A percentile compares a stretch with the other conserved stretches of the same genome.
These are phyloP conservation scores for Drosophila planitibia DNA, from an alignment of 2,888 invertebrate genomes.

Conservation along the genomic window DNA sequence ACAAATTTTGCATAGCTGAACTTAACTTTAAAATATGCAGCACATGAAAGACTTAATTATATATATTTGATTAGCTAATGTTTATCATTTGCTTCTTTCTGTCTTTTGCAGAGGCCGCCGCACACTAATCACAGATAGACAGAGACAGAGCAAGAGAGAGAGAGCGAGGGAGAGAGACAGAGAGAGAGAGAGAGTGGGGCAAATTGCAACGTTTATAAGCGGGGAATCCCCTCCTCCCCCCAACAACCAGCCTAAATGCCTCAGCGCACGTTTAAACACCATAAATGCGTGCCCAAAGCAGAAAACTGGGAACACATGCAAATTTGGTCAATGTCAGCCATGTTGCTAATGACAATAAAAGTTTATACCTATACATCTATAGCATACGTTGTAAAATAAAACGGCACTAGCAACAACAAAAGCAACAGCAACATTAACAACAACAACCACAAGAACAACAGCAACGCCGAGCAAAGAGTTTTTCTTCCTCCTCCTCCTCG, in stretches of 20 bases:
- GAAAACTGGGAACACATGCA: constrained; percentile 79
- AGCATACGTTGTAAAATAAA: constrained; percentile 84
- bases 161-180: not conserved
- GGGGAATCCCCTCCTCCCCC: constrained; percentile 14
- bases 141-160: not conserved
- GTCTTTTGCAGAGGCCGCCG: constrained; percentile 38
- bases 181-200: constrained; percentile 2
- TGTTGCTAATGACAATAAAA: constrained; percentile 74
- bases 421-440: constrained; percentile 3
- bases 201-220: constrained; percentile 10
- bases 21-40: constrained; percentile 7
- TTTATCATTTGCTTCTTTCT: constrained; percentile 1
- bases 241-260: constrained; percentile 54
- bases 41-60: not conserved
- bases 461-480: constrained; percentile 20
- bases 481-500: constrained; percentile 1
- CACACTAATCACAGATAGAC: constrained; percentile 36
- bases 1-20: not conserved
- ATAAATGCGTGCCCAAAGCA: constrained; percentile 84
- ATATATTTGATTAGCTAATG: constrained; percentile 11
- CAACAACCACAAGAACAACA: constrained; percentile 6
- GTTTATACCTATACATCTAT: constrained; percentile 82
- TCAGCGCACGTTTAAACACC: constrained; percentile 71
- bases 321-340: constrained; percentile 82
- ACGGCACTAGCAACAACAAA: constrained; percentile 26